Evolutionary conservation across 2,113 vertebrate genomes (phyloP).

Genomic region (Arenaria interpres): DNA sequence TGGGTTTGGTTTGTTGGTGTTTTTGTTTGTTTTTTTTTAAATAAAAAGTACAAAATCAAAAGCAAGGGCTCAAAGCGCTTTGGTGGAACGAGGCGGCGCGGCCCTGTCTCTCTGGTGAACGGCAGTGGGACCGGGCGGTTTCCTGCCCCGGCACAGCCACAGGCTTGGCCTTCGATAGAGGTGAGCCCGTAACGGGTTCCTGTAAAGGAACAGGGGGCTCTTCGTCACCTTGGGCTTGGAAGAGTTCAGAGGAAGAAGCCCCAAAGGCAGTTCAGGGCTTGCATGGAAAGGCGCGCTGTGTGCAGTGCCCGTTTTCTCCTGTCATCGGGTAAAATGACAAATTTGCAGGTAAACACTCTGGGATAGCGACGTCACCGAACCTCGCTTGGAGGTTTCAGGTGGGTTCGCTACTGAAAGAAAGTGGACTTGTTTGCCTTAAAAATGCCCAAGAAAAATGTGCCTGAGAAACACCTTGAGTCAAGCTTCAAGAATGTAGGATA

Average conservation of each 20-base stretch:
- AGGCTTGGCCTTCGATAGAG: too few species aligned
- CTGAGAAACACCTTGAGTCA: neutral
- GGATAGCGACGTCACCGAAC: neutral
- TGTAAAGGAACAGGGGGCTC: neutral
- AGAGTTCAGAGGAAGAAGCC: neutral
- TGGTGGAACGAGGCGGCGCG: neutral
- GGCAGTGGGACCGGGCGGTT: too few species aligned
- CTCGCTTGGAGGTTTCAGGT: neutral
- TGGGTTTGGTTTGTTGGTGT: too few species aligned
- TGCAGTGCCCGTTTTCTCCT: rapidly evolving
- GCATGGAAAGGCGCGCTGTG: rapidly evolving
- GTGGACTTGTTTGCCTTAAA: neutral
- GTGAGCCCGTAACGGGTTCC: neutral
- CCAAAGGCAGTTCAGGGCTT: rapidly evolving
- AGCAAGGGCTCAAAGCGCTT: neutral
- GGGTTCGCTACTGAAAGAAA: neutral
- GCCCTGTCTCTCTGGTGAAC: neutral
- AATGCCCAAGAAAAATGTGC: neutral
- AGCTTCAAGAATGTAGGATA: neutral
- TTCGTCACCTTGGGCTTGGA: too few species aligned
- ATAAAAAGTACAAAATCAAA: too few species aligned
- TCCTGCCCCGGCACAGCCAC: too few species aligned
- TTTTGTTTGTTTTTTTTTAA: too few species aligned
- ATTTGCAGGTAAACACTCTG: neutral
- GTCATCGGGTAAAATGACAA: neutral